Evolutionary conservation across 2,113 vertebrate genomes (phyloP).

Genomic region (Cercocebus atys): DNA sequence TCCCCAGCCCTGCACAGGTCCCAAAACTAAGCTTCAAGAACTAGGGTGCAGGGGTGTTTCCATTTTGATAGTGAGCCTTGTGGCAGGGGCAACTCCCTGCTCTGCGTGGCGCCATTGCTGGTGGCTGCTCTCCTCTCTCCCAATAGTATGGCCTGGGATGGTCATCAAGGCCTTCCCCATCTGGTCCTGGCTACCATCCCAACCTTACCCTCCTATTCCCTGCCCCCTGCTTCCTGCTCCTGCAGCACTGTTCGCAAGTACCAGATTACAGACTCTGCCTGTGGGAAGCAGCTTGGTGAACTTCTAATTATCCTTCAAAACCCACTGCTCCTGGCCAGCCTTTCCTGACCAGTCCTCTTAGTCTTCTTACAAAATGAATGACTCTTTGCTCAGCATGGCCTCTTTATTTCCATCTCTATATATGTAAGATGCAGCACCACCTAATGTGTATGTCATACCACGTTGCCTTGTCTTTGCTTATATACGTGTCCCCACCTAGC

Average conservation of each 20-base stretch:
- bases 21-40: background rate
- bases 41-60: background rate
- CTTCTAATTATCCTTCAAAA: background rate
- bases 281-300: fast-evolving
- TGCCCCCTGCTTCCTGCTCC: background rate
- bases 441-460: fast-evolving
- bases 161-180: background rate
- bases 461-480: background rate
- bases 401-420: fast-evolving
- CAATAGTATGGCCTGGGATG: background rate
- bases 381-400: background rate
- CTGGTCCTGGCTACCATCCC: background rate
- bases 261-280: background rate
- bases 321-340: background rate
- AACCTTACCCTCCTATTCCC: fast-evolving
- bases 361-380: background rate
- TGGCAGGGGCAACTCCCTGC: background rate
- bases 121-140: background rate
- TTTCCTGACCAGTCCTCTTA: background rate
- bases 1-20: background rate
- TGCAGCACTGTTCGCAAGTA: background rate
- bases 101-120: background rate
- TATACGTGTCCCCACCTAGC: background rate
- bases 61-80: background rate
- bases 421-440: fast-evolving